phyloP scores from a whole-genome alignment of 2,888 invertebrate genomes.

The Smittia sp. region DNA sequence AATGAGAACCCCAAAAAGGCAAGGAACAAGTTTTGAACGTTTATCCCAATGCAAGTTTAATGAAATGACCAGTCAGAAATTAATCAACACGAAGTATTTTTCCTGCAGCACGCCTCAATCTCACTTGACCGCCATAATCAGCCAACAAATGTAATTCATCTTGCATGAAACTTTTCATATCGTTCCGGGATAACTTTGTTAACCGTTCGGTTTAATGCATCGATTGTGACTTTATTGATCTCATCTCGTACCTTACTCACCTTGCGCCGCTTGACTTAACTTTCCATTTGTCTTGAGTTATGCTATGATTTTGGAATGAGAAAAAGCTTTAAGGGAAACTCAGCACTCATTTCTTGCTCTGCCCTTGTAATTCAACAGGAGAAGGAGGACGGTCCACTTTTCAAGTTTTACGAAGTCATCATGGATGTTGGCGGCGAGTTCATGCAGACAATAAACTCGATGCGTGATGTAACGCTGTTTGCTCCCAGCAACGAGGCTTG shows the following conservation, averaged over 20 bases:
- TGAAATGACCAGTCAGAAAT: not conserved
- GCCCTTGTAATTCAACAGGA: constrained; percentile 55
- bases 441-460: constrained; percentile 65
- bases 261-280: too few species aligned
- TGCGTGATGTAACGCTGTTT: constrained; percentile 77
- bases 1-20: constrained; percentile 26
- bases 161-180: not conserved
- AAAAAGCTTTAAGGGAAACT: not conserved
- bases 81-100: not conserved
- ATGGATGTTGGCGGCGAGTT: constrained; percentile 74
- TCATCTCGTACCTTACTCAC: too few species aligned
- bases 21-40: constrained; percentile 7
- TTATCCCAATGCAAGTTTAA: not conserved
- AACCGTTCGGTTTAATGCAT: too few species aligned
- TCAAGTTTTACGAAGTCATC: constrained; percentile 79
- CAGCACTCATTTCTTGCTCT: not conserved
- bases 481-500: constrained; percentile 89
- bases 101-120: constrained; percentile 18
- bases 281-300: not conserved
- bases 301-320: constrained; percentile 12
- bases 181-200: not conserved
- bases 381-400: constrained; percentile 71
- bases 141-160: not conserved
- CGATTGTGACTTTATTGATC: too few species aligned
- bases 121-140: not conserved